Base-by-base conservation (phyloP, 2,113 vertebrate species). In the Cyanoliseus patagonus region DNA sequence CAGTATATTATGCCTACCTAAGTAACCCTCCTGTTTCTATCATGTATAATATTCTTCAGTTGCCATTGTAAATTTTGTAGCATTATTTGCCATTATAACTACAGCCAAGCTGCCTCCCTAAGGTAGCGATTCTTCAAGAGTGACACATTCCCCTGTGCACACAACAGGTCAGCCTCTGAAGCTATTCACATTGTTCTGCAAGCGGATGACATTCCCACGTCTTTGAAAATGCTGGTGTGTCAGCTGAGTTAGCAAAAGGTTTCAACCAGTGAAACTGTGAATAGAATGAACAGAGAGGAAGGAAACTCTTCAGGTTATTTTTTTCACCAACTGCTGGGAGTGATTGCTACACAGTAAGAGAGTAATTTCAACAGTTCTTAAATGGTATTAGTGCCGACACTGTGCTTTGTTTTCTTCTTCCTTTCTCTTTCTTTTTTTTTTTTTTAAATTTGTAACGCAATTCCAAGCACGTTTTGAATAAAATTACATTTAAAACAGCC, bases 401-500 rank as follows among this genome's bases (percentile, higher is more conserved):
- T 80, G 62, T 6, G 64, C 53, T 67, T 52, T 46, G 31, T 10
- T 6, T 35, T 28, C n/a, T 64, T 46, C 42, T 62, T 61, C n/a
- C 28, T n/a, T 35, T 55, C 27, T 30, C 51, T 52, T 6, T 11
- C 5, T 59, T 15, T 39, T 75, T 49, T 47, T 42, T 82, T 39
- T 67, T 30, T 10, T 44, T 18, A 18, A 9, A 30, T 49, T 63
- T 81, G 35, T 68, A 84, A 96, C 90, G 47, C 66, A 62, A 86
- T 94, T 95, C 83, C 80, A 86, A 92, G 95, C 83, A 93, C 3
- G 12, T 90, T 93, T 90, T 92, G 79, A 90, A 96, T 69, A 91
- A 92, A 93, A 94, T 93, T 88, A 90, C 92, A 88, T 83, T 94
- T 94, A 95, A 93, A 96, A 92, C 83, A 80, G 95, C 86, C 92